These are phyloP conservation scores for Ctenoplectra terminalis DNA, from an alignment of 1,140 invertebrate species.

Conservation along the genomic window DNA sequence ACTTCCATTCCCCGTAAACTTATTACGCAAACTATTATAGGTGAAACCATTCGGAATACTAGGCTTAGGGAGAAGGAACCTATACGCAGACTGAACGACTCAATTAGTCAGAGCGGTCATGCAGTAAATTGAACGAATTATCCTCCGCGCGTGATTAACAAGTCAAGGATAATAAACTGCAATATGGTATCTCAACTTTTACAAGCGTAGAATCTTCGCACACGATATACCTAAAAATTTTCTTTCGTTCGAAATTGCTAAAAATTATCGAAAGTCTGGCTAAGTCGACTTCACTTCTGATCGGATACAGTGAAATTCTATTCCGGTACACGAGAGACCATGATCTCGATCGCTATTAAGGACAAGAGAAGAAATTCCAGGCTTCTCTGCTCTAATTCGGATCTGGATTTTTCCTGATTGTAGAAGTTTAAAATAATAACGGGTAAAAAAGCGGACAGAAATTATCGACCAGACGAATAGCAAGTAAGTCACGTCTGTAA, in stretches of 20 bases:
- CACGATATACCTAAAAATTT: neutral
- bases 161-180: neutral
- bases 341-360: neutral
- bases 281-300: neutral
- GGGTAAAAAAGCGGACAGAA: no score
- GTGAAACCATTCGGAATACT: neutral
- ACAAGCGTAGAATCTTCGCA: neutral
- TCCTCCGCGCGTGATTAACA: neutral
- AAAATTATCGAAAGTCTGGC: neutral
- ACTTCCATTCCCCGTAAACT: neutral
- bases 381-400: neutral
- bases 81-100: neutral
- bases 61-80: neutral
- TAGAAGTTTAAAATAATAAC: neutral
- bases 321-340: neutral
- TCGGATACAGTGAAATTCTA: neutral
- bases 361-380: neutral
- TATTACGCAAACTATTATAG: neutral
- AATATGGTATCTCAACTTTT: neutral
- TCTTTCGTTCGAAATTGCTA: neutral
- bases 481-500: neutral
- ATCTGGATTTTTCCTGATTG: neutral
- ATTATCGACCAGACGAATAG: neutral
- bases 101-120: neutral
- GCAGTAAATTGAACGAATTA: neutral